Conservation (phyloP, 30 jellyfish, hydroid and myxozoan species). For the Calvadosia cruxmelitensis region DNA sequence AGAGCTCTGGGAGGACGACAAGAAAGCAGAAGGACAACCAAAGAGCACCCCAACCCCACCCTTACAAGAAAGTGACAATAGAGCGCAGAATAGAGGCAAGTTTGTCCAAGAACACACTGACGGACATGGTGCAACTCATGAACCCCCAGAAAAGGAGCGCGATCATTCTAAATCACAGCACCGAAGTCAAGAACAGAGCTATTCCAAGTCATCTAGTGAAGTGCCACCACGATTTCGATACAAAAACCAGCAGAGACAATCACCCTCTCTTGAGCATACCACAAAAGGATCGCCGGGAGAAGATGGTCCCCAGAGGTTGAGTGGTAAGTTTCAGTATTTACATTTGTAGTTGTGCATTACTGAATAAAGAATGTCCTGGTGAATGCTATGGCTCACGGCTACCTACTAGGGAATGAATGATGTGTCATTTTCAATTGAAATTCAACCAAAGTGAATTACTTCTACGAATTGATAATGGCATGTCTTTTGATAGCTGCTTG, state of each 20-base stretch:
- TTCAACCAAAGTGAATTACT: no score
- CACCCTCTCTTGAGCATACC: neutral
- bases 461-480: no score
- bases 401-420: no score
- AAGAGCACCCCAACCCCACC: neutral
- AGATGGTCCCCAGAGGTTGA: no score
- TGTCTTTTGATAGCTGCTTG: no score
- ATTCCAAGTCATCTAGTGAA: constrained; percentile 29
- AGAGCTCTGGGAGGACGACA: neutral
- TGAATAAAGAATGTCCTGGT: no score
- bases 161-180: constrained; percentile 9
- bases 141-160: no score
- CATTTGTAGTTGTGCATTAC: no score
- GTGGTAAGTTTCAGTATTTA: no score
- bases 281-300: neutral
- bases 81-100: neutral
- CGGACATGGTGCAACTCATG: neutral
- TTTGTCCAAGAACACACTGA: no score
- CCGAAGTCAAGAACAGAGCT: constrained; percentile 16
- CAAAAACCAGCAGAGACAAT: constrained; percentile 13
- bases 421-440: no score
- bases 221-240: constrained; percentile 70
- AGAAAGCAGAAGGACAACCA: neutral
- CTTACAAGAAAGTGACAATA: neutral
- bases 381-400: no score